Evolutionary conservation across 2,113 vertebrate genomes (phyloP), one percentile per base, ranked within the genome.

Genomic region (Carassius auratus): DNA sequence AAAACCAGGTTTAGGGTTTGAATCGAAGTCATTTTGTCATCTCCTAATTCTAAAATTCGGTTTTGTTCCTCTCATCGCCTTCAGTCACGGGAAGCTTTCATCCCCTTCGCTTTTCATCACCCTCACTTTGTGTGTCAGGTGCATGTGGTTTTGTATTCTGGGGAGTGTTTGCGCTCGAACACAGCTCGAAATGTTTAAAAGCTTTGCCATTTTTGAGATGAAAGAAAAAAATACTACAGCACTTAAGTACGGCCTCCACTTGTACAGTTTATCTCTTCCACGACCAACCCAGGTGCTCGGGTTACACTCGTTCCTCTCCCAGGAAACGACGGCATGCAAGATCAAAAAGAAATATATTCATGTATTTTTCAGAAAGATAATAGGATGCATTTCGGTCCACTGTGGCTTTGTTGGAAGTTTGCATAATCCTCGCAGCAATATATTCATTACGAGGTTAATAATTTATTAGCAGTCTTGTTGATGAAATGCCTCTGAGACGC

Each of bases 301-400:
- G 50, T 73, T 59, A 17, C 61, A 50, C 77, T 78, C 52, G 17
- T 42, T 76, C 33, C 69, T 57, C 71, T 76, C 76, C 33, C 69
- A 42, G 68, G 23, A 74, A 85, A 52, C 23, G 17, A 52, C 23
- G 38, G 48, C 68, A 7, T 23, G 23, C 7, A 42, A 78, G 76
- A 89, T 90, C 36, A 88, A 84, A 87, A 89, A 57, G 76, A 82
- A 76, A 79, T n/a, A 91, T 90, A 84, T 85, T 36, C 73, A 48
- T 4, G 68, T 85, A 66, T 81, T 88, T 74, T 88, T 36, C 57
- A 87, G 83, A 89, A 88, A 85, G 84, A 80, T 76, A 86, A 79
- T 78, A 82, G 57, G 83, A 83, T 89, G 38, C 83, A 59, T 83
- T 48, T 45, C 2, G 19, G 86, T 88, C 81, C 86, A 82, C 61